A percentile compares a stretch with the other conserved stretches of the same genome.
phyloP scores from a whole-genome alignment of 2,113 vertebrate genomes.

The Upupa epops region DNA sequence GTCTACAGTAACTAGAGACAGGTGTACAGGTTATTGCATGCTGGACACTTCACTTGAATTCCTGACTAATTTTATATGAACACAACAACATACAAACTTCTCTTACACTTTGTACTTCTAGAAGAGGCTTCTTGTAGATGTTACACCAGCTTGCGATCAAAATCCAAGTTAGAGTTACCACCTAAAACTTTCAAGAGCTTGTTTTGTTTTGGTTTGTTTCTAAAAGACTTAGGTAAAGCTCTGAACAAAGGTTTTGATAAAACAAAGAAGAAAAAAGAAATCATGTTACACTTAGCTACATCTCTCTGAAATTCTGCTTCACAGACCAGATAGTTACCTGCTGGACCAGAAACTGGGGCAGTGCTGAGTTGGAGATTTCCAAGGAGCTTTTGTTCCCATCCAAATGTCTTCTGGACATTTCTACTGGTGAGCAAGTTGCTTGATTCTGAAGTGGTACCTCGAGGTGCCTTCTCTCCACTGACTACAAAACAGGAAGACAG shows the following conservation, averaged over 20 bases:
- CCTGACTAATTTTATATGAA: background rate
- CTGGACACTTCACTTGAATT: background rate
- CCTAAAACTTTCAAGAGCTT: background rate
- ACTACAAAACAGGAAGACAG: slow-evolving; percentile 70
- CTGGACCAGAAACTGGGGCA: slow-evolving; percentile 66
- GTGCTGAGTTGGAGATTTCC: slow-evolving; percentile 40
- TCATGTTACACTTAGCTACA: background rate
- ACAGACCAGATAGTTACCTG: slow-evolving; percentile 61
- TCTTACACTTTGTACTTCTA: background rate
- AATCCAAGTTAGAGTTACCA: background rate
- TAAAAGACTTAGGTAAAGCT: background rate
- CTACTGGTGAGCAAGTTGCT: slow-evolving; percentile 69
- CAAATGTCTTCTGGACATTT: slow-evolving; percentile 45
- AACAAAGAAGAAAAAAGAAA: background rate
- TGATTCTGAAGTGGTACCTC: slow-evolving; percentile 50
- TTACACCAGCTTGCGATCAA: background rate
- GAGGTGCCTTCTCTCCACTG: slow-evolving; percentile 66
- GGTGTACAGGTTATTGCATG: background rate
- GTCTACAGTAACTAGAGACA: background rate
- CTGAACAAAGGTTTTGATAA: background rate
- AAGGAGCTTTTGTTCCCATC: slow-evolving; percentile 60
- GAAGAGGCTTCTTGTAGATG: background rate
- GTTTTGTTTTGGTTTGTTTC: background rate
- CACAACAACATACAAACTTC: background rate
- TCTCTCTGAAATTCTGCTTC: background rate